Evolutionary conservation across 1,140 invertebrate genomes (phyloP).

Genomic region (Listronotus bonariensis): DNA sequence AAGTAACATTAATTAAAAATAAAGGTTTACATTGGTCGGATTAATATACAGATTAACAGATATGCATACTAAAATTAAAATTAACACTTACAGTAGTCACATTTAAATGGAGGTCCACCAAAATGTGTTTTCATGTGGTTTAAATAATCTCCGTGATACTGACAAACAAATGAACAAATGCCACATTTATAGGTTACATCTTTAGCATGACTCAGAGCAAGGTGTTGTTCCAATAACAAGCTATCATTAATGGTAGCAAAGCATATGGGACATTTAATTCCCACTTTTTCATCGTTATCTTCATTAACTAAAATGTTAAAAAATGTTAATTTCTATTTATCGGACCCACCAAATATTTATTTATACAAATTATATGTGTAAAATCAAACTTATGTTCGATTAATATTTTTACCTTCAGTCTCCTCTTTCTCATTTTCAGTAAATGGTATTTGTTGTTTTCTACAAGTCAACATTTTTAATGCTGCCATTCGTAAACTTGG

Average conservation of each 20-base stretch:
- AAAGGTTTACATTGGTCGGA: too few species aligned
- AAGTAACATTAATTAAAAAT: too few species aligned
- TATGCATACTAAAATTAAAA: conserved; percentile 19
- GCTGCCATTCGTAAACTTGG: conserved; percentile 52
- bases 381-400: too few species aligned
- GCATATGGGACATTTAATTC: conserved; percentile 61
- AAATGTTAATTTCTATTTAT: too few species aligned
- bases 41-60: too few species aligned
- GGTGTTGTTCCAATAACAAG: conserved; percentile 60
- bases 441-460: conserved; percentile 44
- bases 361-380: too few species aligned
- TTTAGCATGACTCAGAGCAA: conserved; percentile 60
- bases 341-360: too few species aligned
- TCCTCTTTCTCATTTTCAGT: conserved; percentile 45
- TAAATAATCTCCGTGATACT: conserved; percentile 68
- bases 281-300: conserved; percentile 50
- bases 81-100: conserved; percentile 62
- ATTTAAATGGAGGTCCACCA: conserved; percentile 66
- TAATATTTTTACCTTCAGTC: conserved; percentile 45
- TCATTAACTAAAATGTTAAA: conserved; percentile 35
- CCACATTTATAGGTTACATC: conserved; percentile 67
- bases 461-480: conserved; percentile 49
- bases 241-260: conserved; percentile 58
- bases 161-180: conserved; percentile 67
- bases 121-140: conserved; percentile 69